phyloP scores from a whole-genome alignment of 2,888 invertebrate species.

The Sinhomidia bicolor region DNA sequence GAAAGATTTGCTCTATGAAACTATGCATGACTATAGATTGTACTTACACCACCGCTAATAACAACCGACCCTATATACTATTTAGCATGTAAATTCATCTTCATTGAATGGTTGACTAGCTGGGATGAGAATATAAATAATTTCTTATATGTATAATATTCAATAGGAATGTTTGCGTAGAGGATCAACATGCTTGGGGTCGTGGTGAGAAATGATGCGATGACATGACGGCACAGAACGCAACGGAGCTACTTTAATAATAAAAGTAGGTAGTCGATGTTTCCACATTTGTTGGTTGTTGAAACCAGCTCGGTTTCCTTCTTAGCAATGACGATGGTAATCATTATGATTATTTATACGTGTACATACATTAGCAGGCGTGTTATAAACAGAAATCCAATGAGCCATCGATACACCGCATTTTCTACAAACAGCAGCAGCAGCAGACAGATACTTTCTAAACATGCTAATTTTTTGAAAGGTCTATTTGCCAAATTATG shows the following conservation, averaged over 20 bases:
- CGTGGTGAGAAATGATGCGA: constrained; percentile 70
- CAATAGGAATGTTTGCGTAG: constrained; percentile 57
- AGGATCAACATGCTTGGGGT: constrained; percentile 67
- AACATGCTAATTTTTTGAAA: constrained; percentile 71
- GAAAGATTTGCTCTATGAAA: constrained; percentile 51
- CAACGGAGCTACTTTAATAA: no score
- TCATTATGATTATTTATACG: no score
- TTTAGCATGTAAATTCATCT: neutral
- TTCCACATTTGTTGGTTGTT: no score
- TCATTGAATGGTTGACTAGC: neutral
- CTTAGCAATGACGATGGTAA: no score
- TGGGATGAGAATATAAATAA: constrained; percentile 34
- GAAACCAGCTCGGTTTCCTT: no score
- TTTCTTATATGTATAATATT: constrained; percentile 7
- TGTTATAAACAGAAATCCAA: no score
- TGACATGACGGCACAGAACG: constrained; percentile 72
- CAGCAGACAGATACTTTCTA: constrained; percentile 40
- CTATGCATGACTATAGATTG: no score
- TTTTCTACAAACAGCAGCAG: no score
- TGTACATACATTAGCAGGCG: no score
- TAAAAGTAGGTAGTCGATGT: no score
- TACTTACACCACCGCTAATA: no score
- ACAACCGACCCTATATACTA: no score
- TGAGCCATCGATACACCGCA: neutral
- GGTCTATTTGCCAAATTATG: constrained; percentile 71